Evolutionary conservation across 2,113 vertebrate genomes (phyloP).

Genomic region (Neotoma lepida): DNA sequence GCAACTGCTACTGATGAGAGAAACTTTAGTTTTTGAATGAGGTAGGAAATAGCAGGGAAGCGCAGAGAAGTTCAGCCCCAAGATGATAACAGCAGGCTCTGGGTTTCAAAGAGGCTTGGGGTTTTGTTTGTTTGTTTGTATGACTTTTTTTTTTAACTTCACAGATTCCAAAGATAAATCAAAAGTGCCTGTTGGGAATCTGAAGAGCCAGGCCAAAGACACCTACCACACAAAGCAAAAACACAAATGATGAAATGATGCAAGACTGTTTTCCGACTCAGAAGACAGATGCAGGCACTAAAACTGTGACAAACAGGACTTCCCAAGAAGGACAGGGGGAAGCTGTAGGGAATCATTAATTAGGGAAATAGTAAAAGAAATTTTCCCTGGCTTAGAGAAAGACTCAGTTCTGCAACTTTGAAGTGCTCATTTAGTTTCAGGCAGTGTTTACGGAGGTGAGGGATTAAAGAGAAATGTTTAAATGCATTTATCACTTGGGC

Average conservation of each 20-base stretch:
- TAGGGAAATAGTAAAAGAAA: conserved; percentile 55
- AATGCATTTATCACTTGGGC: not conserved
- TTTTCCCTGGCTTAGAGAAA: conserved; percentile 46
- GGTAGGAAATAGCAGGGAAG: not conserved
- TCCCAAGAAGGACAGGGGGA: not conserved
- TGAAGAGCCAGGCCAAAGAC: not conserved
- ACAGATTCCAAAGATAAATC: not conserved
- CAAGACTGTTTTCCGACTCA: not conserved
- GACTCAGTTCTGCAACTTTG: conserved; percentile 3
- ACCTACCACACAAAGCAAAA: conserved; percentile 8
- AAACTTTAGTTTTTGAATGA: not conserved
- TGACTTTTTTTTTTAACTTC: not conserved
- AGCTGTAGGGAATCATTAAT: conserved; percentile 48
- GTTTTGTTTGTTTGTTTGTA: not conserved
- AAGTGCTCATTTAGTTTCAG: conserved; percentile 22
- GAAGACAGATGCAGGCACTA: conserved; percentile 35
- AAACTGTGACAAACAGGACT: conserved; percentile 20
- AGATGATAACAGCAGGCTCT: not conserved
- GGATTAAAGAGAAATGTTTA: not conserved
- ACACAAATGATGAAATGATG: conserved; percentile 26
- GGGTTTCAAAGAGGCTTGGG: not conserved
- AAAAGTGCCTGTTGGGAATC: not conserved
- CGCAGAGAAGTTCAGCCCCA: not conserved
- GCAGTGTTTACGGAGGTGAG: not conserved
- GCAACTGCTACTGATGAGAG: not conserved